Evolutionary conservation across 1,140 invertebrate genomes (phyloP).

Genomic region (Achatina immaculata): DNA sequence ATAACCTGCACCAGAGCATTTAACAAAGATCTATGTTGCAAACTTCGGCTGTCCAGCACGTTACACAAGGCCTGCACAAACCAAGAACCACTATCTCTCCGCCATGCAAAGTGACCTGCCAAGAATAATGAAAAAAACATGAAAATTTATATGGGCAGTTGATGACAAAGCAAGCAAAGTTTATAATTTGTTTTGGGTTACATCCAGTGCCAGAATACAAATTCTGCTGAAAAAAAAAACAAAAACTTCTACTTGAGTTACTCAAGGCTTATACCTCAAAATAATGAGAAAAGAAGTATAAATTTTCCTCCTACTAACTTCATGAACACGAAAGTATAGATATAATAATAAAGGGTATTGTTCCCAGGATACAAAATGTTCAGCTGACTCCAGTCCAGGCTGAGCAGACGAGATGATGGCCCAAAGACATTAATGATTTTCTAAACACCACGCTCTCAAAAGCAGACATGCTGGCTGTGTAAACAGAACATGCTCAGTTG

Average conservation of each 20-base stretch:
- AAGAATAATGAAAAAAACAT: conserved; percentile 60
- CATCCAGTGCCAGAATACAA: conserved; percentile 2
- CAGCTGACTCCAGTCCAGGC: too few species aligned
- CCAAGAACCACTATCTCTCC: conserved; percentile 93
- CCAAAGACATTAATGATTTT: too few species aligned
- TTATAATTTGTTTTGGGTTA: too few species aligned
- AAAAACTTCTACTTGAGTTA: not conserved
- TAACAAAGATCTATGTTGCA: conserved; percentile 82
- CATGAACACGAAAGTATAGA: conserved; percentile 6
- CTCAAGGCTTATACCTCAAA: not conserved
- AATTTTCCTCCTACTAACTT: too few species aligned
- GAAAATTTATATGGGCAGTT: conserved; percentile 92
- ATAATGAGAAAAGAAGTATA: too few species aligned
- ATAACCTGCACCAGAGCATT: conserved; percentile 87
- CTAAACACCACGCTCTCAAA: too few species aligned
- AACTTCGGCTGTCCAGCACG: conserved; percentile 76
- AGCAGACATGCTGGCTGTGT: too few species aligned
- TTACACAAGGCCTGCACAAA: conserved; percentile 91
- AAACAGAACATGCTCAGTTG: too few species aligned
- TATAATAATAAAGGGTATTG: too few species aligned
- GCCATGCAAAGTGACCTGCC: conserved; percentile 91
- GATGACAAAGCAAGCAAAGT: conserved; percentile 84
- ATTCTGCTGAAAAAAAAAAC: too few species aligned
- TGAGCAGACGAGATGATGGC: too few species aligned
- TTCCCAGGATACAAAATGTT: too few species aligned